Conservation (phyloP, 2,888 invertebrate genomes). For the Xestobium rufovillosum region DNA sequence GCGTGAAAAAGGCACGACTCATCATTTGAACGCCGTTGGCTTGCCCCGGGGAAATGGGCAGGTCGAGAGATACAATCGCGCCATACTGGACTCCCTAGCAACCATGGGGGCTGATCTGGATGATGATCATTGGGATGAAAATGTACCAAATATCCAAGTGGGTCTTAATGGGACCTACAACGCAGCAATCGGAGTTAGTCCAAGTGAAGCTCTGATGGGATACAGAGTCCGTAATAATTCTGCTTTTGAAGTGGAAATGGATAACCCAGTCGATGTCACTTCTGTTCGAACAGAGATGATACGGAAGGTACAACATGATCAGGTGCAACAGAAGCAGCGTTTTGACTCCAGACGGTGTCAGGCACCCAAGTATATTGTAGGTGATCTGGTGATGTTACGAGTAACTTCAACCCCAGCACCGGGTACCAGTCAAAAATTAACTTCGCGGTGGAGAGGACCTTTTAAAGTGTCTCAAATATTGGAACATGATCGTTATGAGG, state of each 20-base stretch:
- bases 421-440: slow-evolving; percentile 16
- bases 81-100: no score
- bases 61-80: no score
- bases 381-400: slow-evolving; percentile 14
- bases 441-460: no score
- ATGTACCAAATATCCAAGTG: slow-evolving; percentile 18
- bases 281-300: slow-evolving; percentile 10
- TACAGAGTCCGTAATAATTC: no score
- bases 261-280: slow-evolving; percentile 8
- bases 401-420: slow-evolving; percentile 15
- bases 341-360: slow-evolving; percentile 16
- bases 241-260: neutral
- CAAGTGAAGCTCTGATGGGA: slow-evolving; percentile 20
- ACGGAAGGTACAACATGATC: slow-evolving; percentile 9
- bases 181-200: slow-evolving; percentile 16
- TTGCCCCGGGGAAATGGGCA: no score
- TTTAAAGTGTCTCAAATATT: slow-evolving; percentile 11
- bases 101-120: no score
- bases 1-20: no score
- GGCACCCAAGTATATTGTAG: no score
- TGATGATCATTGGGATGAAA: no score
- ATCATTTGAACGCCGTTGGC: no score
- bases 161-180: slow-evolving; percentile 21
- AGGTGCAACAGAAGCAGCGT: slow-evolving; percentile 15
- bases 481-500: slow-evolving; percentile 15